These are phyloP conservation scores for Drosophila sechellia DNA, from an alignment of 1,140 invertebrate species.

Conservation along the genomic window DNA sequence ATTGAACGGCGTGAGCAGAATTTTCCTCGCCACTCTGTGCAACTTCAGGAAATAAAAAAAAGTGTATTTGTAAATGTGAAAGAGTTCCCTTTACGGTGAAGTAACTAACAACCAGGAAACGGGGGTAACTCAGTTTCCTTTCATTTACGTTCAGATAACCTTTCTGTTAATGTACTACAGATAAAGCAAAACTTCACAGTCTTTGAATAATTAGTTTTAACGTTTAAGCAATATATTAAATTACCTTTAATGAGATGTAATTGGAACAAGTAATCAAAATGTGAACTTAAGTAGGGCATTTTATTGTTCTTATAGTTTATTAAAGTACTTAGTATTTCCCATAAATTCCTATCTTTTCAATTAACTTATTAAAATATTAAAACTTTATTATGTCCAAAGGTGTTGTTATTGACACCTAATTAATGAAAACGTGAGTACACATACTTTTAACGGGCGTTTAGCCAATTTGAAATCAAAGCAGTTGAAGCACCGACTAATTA, in stretches of 20 bases:
- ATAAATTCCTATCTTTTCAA: too few relatives aligned
- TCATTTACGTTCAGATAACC: not conserved
- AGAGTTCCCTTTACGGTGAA: not conserved
- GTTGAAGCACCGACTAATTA: conserved; percentile 39
- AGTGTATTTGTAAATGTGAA: not conserved
- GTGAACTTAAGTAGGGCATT: too few relatives aligned
- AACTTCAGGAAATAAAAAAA: not conserved
- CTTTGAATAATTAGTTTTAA: too few relatives aligned
- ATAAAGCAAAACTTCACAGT: too few relatives aligned
- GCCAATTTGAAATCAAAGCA: conserved; percentile 40
- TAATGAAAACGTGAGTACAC: not conserved
- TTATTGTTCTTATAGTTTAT: too few relatives aligned
- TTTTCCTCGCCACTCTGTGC: conserved; percentile 25
- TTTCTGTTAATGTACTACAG: not conserved
- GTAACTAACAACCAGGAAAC: not conserved
- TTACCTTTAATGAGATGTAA: too few relatives aligned
- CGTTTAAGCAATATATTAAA: too few relatives aligned
- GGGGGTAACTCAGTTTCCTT: not conserved
- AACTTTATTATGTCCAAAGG: not conserved
- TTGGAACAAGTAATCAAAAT: too few relatives aligned
- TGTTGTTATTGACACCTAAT: not conserved
- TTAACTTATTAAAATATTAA: too few relatives aligned
- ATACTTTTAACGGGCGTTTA: not conserved
- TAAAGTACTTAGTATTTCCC: too few relatives aligned
- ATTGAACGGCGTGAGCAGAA: conserved; percentile 74